Base-by-base conservation (phyloP, 2,888 invertebrate species). In the Uloborus plumipes region DNA sequence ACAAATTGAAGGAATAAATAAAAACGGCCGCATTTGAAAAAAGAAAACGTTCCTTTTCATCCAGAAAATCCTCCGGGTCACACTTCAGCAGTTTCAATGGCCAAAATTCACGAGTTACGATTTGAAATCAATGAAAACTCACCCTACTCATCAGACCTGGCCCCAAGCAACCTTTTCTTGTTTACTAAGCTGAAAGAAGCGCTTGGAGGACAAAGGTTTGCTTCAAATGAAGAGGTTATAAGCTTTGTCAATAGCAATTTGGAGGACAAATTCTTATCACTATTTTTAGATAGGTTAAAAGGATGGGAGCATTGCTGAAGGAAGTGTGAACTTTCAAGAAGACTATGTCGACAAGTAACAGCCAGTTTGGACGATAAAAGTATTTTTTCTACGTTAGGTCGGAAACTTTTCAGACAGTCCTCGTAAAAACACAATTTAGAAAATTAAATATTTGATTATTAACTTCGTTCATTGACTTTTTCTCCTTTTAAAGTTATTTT, bases 91-190 rank as follows among this genome's bases (percentile, higher is more conserved):
- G 13, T 69, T 15, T 53, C 71, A 16, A 49, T 65, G 6, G 66
- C 0, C 1, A 82, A 74, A 76, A 16, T 85, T 7, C 6, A 59
- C 20, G 49, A 81, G 51, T 77, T 76, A 47, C n/a, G 67, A 11
- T 84, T 70, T 47, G 39, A 76, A 62, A 26, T 77, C 26, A 47
- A 76, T 26, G 51, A 14, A 2, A 73, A 85, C 50, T 64, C 72
- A 1, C 74, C 75, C 11, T 85, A 78, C 55, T 78, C 77, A n/a
- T 62, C 78, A 16, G 62, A 82, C 59, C 31, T 84, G 61, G 65
- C 74, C 16, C 84, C 76, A 15, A 39, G 39, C 9, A 9, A 11
- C 62, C 76, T 53, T 51, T 62, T 26, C 47, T 31, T 84, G 53
- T 79, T 84, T 18, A 31, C 67, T 50, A 39, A 77, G 49, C 13